phyloP scores from a whole-genome alignment of 2,797 vertebrate genomes.

The Hippopotamyrus pictus region DNA sequence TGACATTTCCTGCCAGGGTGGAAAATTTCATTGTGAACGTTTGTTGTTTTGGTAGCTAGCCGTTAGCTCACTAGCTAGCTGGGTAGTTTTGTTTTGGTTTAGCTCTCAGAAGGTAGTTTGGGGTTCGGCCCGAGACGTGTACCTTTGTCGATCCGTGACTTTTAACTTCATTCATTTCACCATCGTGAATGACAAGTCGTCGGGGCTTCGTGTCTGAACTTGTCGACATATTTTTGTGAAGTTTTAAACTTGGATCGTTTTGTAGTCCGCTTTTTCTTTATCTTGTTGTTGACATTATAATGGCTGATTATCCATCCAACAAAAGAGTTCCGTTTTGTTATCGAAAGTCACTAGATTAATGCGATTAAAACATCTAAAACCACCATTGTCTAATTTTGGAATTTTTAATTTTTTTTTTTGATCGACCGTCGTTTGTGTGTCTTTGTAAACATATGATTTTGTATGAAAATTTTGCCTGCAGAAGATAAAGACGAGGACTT shows the following conservation, averaged over 20 bases:
- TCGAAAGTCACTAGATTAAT: constrained; percentile 6
- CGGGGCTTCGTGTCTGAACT: constrained; percentile 71
- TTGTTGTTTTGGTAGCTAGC: constrained; percentile 57
- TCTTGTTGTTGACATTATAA: constrained; percentile 8
- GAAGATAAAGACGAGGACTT: background rate
- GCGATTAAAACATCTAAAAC: background rate
- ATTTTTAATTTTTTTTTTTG: background rate
- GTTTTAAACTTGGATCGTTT: background rate
- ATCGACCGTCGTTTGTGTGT: background rate
- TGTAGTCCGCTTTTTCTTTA: background rate
- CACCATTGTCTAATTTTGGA: background rate
- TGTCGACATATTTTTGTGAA: constrained; percentile 78
- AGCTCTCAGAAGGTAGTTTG: background rate
- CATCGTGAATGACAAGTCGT: constrained; percentile 39
- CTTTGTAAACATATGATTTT: background rate
- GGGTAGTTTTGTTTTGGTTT: constrained; percentile 18
- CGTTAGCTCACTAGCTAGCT: background rate
- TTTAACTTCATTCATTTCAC: constrained; percentile 63
- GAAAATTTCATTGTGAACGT: constrained; percentile 44
- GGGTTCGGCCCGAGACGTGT: background rate
- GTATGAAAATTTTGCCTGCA: background rate
- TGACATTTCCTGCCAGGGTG: constrained; percentile 35
- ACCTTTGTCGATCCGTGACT: constrained; percentile 11
- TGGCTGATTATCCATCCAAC: background rate
- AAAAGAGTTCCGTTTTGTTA: constrained; percentile 20